Evolutionary conservation across 2,888 invertebrate genomes (phyloP).

Genomic region (Candidula unifasciata): DNA sequence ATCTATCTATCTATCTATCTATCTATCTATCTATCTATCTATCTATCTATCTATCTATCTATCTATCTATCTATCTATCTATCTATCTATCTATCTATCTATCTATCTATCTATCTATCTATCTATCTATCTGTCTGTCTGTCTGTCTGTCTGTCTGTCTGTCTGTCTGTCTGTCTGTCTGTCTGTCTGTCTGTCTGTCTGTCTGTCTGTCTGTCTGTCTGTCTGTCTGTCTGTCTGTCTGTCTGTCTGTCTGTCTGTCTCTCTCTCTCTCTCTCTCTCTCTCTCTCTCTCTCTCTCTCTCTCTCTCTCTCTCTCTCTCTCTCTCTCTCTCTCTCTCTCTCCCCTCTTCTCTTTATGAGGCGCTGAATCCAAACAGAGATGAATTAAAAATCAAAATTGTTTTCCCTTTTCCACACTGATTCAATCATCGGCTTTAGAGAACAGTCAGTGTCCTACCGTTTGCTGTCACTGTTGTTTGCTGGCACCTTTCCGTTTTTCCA

Average conservation of each 20-base stretch:
- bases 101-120: slow-evolving; percentile 3
- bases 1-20: slow-evolving; percentile 27
- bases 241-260: slow-evolving; percentile 33
- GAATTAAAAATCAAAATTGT: too few relatives aligned
- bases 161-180: slow-evolving; percentile 30
- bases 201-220: slow-evolving; percentile 35
- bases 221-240: slow-evolving; percentile 41
- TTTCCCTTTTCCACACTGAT: too few relatives aligned
- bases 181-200: slow-evolving; percentile 30
- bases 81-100: slow-evolving; percentile 14
- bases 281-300: slow-evolving; percentile 29
- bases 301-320: slow-evolving; percentile 31
- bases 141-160: slow-evolving; percentile 30
- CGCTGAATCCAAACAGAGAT: too few relatives aligned
- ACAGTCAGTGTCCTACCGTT: too few relatives aligned
- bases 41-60: slow-evolving; percentile 26
- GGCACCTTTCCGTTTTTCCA: too few relatives aligned
- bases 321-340: slow-evolving; percentile 36
- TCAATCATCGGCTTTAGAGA: too few relatives aligned
- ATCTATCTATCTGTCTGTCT: slow-evolving; percentile 31
- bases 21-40: slow-evolving; percentile 27
- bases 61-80: slow-evolving; percentile 31
- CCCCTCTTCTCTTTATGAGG: background rate
- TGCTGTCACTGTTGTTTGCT: too few relatives aligned
- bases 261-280: slow-evolving; percentile 36